phyloP scores from a whole-genome alignment of 2,113 vertebrate genomes.

The Pangasianodon gigas region DNA sequence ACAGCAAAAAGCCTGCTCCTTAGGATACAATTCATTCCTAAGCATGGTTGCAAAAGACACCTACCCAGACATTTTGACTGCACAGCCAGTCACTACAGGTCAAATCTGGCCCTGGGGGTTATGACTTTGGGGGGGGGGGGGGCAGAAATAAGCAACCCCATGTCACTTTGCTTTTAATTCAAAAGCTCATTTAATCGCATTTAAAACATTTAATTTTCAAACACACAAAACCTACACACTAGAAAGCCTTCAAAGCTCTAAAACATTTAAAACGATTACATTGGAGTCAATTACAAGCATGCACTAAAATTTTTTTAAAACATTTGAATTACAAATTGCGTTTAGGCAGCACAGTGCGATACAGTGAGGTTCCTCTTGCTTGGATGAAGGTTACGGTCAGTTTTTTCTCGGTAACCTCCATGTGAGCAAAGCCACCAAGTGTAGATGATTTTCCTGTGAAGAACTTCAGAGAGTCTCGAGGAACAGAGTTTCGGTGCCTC shows the following conservation, averaged over 20 bases:
- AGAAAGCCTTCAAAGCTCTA: background rate
- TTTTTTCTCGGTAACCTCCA: constrained; percentile 77
- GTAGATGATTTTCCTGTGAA: constrained; percentile 77
- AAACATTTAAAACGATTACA: background rate
- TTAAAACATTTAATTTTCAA: background rate
- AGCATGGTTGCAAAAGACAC: too few species aligned
- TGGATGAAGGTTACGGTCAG: constrained; percentile 81
- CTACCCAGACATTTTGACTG: too few species aligned
- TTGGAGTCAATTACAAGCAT: background rate
- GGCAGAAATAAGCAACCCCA: too few species aligned
- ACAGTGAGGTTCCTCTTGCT: constrained; percentile 83
- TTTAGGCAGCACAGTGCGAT: constrained; percentile 76
- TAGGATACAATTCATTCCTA: too few species aligned
- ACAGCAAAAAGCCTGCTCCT: too few species aligned
- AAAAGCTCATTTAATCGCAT: background rate
- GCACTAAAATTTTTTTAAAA: background rate
- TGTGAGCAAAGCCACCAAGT: constrained; percentile 81
- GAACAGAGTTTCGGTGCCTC: constrained; percentile 75
- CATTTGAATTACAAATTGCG: constrained; percentile 41
- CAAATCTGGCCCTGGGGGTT: too few species aligned
- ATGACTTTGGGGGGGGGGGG: too few species aligned
- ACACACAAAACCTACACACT: background rate
- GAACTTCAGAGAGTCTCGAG: constrained; percentile 81
- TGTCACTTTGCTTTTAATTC: background rate
- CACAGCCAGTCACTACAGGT: too few species aligned